Evolutionary conservation across 2,113 vertebrate species (phyloP), one percentile per base, ranked within the genome.

Genomic region (Circaetus gallicus): DNA sequence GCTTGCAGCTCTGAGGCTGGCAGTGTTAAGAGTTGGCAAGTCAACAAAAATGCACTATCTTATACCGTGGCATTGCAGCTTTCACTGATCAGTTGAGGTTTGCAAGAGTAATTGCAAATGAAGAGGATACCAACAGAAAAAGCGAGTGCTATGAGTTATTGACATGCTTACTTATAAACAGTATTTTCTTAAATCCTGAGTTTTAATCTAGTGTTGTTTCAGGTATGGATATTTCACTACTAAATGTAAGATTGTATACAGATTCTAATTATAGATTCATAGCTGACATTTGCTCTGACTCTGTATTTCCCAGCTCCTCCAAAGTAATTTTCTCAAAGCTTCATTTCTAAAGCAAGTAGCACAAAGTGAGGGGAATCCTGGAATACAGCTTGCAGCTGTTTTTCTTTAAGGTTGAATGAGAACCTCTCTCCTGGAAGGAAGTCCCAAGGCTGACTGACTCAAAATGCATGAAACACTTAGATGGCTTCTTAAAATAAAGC

Each of bases 71-170:
- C 17, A 3, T 16, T 34, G 38, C 61, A 50, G 29, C 38, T 42
- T 65, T 63, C 13, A 2, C 7, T 50, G 42, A 9, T 6, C 25
- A 36, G 10, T 13, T 70, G 50, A 42, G 31, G 7, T 45, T 52
- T 74, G 59, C 17, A 16, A 32, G 24, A 36, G 38, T 24, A 52
- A 24, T 32, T 36, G 34, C 6, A 0, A 42, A 7, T 22, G 8
- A 43, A 31, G 31, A 42, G 34, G 53, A 65, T 12, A 18, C 7
- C 29, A 15, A 14, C 18, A 21, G 16, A 81, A 59, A 74, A 73
- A 40, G 7, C 8, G 0, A 53, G 14, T 42, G 20, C 43, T 6
- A 2, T 3, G 28, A n/a, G 34, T n/a, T 82, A 16, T 1, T 59
- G 18, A 17, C 13, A 2, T 6, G 10, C 21, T 78, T 53, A 25